Evolutionary conservation across 2,888 invertebrate genomes (phyloP).

Genomic region (Bombyx huttoni): DNA sequence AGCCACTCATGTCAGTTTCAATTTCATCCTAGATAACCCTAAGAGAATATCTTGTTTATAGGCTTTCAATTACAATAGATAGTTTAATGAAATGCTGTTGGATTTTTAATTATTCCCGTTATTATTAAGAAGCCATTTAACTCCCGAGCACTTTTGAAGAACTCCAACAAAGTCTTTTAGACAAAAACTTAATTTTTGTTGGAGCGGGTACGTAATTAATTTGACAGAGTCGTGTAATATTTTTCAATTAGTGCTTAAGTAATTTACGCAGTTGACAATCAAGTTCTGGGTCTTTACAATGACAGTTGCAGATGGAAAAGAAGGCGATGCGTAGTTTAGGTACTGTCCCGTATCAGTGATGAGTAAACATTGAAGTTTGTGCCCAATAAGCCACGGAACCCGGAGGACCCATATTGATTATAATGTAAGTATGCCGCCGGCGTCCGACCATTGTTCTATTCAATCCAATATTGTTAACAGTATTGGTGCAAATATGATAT

Average conservation of each 20-base stretch:
- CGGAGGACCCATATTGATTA: constrained; percentile 15
- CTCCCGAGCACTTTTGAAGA: neutral
- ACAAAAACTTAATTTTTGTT: constrained; percentile 6
- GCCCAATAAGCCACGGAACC: constrained; percentile 11
- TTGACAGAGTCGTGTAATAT: constrained; percentile 1
- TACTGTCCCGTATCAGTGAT: constrained; percentile 7
- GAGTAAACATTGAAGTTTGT: constrained; percentile 9
- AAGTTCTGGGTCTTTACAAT: constrained; percentile 1
- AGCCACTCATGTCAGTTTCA: too few relatives aligned
- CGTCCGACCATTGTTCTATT: constrained; percentile 14
- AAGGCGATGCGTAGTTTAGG: constrained; percentile 1
- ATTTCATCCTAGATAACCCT: too few relatives aligned
- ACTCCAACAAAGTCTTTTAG: constrained; percentile 4
- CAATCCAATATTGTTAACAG: constrained; percentile 14
- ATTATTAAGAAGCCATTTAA: neutral
- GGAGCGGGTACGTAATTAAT: constrained; percentile 1
- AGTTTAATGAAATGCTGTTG: neutral
- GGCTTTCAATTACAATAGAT: neutral
- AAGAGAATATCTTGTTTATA: neutral
- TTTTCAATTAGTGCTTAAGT: constrained; percentile 3
- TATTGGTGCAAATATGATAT: constrained; percentile 10
- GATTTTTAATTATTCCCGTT: neutral
- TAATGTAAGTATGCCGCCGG: constrained; percentile 13
- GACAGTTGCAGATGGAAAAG: constrained; percentile 2
- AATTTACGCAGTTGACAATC: constrained; percentile 1